These are phyloP conservation scores for Synanthedon myopaeformis DNA, from an alignment of 2,888 invertebrate species.

Conservation along the genomic window DNA sequence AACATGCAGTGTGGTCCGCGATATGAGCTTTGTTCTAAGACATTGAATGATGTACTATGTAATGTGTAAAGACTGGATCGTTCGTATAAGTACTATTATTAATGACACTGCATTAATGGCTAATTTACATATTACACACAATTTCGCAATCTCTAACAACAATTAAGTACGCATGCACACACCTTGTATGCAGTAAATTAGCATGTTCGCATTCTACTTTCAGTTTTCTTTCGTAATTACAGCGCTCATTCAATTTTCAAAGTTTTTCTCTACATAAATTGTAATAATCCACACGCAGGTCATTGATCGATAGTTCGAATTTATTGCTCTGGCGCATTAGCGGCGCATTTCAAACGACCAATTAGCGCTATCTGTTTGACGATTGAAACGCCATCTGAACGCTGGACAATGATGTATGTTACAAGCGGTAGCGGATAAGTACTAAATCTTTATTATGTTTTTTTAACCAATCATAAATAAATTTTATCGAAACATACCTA, in stretches of 20 bases:
- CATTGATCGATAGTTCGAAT: slow-evolving; percentile 30
- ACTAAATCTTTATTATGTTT: no score
- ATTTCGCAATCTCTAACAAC: not conserved
- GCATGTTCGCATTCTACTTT: not conserved
- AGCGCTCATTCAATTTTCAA: not conserved
- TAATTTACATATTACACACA: not conserved
- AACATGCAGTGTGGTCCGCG: no score
- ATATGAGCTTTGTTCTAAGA: no score
- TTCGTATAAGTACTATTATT: no score
- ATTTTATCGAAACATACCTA: no score
- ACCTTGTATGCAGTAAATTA: not conserved
- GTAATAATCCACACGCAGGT: slow-evolving; percentile 8
- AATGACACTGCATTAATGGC: not conserved
- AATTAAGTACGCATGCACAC: not conserved
- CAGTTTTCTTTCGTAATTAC: not conserved
- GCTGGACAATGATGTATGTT: slow-evolving; percentile 9
- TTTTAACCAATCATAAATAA: no score
- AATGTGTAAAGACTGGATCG: no score
- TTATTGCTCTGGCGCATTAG: slow-evolving; percentile 50
- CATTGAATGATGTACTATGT: no score
- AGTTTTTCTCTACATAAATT: not conserved
- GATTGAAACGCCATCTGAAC: slow-evolving; percentile 43
- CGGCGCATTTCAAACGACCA: slow-evolving; percentile 57
- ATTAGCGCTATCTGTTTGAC: slow-evolving; percentile 57
- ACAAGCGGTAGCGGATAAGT: slow-evolving; percentile 7